Base-by-base conservation (phyloP, 2,113 vertebrate species). In the Pelvicachromis taeniatus region DNA sequence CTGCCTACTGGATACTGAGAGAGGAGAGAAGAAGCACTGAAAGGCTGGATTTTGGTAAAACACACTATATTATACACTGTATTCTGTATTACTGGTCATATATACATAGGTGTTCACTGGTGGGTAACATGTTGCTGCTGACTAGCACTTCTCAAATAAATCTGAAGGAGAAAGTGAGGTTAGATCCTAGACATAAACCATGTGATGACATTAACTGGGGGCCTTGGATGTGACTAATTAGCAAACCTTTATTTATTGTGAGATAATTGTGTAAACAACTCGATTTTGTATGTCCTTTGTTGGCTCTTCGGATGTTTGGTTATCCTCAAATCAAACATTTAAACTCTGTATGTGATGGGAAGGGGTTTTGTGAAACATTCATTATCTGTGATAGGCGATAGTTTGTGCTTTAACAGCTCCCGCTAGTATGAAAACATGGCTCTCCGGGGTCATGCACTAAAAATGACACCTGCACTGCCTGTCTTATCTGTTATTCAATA, bases 1-100 rank as follows among this genome's bases (percentile, higher is more conserved):
- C 82, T 92, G 88, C 52, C 80, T 91, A 90, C 91, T 94, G 80
- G 91, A 17, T 4, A 87, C 94, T 95, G 75, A 29, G 6, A 26
- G 33, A 59, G 59, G 21, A 83, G n/a, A 77, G 23, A n/a, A 73
- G 6, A 75, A 31, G 6, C 42, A 12, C 4, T 52, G 26, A 75
- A 31, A 26, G 65, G 21, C 21, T 70, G 40, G 13, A 48, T 48
- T 48, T 48, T 14, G 4, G 21, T 70, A 23, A 70, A 70, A 21
- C 61, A 65, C 65, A 48, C 16, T 70, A 70, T 17, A 45, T 40
- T 45, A 70, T 19, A 73, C 68, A 48, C 65, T 29, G 40, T 48
- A 16, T 29, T 48, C 23, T 73, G 6, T 73, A 50, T 31, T 31
- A 29, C 16, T 29, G 42, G 42, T 50, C 9, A 2, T 50, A 1